Percentiles rank a stretch among this genome's conserved stretches.
phyloP scores from a whole-genome alignment of 2,888 invertebrate genomes.

The Euplexia lucipara region DNA sequence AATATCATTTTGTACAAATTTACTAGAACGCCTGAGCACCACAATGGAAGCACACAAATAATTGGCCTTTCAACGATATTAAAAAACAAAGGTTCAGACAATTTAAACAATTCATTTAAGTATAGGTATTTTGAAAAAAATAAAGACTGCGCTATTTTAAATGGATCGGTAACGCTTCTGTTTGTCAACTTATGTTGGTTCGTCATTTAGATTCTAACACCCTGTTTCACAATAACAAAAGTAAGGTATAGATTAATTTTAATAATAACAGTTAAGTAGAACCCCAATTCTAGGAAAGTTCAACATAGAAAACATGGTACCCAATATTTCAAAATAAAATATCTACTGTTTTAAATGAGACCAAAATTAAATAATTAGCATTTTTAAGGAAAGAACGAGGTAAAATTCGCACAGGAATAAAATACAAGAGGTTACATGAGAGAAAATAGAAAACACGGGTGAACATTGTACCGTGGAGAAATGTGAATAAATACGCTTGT shows the following conservation, averaged over 20 bases:
- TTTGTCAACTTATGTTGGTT: background rate
- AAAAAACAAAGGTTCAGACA: slow-evolving; percentile 1
- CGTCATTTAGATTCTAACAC: slow-evolving; percentile 39
- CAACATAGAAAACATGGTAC: background rate
- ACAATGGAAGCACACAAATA: slow-evolving; percentile 10
- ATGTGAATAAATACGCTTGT: background rate
- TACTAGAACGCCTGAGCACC: slow-evolving; percentile 21
- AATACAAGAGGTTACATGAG: background rate
- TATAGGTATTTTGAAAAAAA: background rate
- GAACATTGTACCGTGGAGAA: background rate
- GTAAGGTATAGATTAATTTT: too few relatives aligned
- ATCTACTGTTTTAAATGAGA: background rate
- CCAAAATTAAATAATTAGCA: background rate
- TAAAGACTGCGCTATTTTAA: background rate
- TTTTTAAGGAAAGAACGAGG: background rate
- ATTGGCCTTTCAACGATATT: background rate
- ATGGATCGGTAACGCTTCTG: background rate
- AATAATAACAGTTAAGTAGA: too few relatives aligned
- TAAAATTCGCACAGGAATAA: background rate
- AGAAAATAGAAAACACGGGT: background rate
- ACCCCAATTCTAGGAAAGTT: background rate
- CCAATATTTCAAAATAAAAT: background rate
- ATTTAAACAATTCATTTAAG: slow-evolving; percentile 14
- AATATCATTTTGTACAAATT: slow-evolving; percentile 28
- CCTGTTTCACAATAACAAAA: slow-evolving; percentile 2